Percentiles rank a stretch among this genome's conserved stretches.
Evolutionary conservation across 2,888 invertebrate species (phyloP).

Genomic region (Lumbricus terrestris): DNA sequence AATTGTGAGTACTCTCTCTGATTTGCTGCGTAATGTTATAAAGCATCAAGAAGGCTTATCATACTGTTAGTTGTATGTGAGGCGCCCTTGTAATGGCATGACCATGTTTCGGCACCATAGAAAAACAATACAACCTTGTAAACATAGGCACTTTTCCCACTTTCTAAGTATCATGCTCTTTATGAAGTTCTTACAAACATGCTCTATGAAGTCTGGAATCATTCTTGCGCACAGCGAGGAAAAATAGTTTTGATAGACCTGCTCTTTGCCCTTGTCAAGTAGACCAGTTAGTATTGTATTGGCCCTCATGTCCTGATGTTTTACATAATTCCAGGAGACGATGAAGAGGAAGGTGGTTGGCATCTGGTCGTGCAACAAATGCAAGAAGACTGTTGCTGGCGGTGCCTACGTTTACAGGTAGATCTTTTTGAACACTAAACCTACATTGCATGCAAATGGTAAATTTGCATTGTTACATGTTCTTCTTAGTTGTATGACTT

Average conservation of each 20-base stretch:
- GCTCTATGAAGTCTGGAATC: too few relatives aligned
- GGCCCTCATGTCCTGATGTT: background rate
- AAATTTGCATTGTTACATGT: background rate
- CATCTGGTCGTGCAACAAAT: conserved; percentile 96
- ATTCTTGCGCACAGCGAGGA: background rate
- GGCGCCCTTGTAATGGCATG: too few relatives aligned
- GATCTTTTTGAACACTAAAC: background rate
- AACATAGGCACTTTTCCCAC: too few relatives aligned
- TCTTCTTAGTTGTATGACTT: background rate
- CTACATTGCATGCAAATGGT: background rate
- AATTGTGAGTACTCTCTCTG: too few relatives aligned
- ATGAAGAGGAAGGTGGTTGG: conserved; percentile 97
- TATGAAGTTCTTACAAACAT: too few relatives aligned
- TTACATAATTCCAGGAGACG: conserved; percentile 72
- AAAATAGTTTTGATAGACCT: background rate
- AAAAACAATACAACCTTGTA: too few relatives aligned
- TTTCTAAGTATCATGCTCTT: too few relatives aligned
- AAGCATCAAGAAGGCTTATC: too few relatives aligned
- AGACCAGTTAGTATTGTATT: background rate
- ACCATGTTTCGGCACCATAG: too few relatives aligned
- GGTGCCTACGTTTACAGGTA: conserved; percentile 96
- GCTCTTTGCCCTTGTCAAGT: background rate
- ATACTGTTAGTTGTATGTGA: too few relatives aligned
- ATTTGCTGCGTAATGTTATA: too few relatives aligned
- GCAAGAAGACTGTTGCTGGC: conserved; percentile 92